Evolutionary conservation across 2,113 vertebrate genomes (phyloP), one percentile per base, ranked within the genome.

Genomic region (Irena cyanogastra): DNA sequence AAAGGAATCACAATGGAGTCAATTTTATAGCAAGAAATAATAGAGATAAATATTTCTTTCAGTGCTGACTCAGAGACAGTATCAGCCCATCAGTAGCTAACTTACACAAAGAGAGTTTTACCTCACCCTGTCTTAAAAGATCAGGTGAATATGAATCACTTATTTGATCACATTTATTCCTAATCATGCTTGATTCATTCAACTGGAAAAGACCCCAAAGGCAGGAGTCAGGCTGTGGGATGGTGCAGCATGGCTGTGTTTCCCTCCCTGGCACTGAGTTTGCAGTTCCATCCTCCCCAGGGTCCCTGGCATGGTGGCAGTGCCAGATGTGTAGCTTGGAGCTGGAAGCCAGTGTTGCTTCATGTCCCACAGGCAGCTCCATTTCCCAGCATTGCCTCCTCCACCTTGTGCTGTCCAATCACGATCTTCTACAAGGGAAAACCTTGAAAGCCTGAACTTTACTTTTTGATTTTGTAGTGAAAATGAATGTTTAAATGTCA

Each of bases 371-470:
- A 3, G 24, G 44, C 49, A 79, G 23, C 19, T 93, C 33, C 17
- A 7, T 42, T 35, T 41, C 63, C 24, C 1, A 1, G 20, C 45
- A 35, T 5, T 6, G 9, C 33, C 2, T 0, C 1, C 0, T 56
- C 23, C 39, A 27, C 33, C 64, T 52, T 4, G 3, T 41, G n/a
- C 27, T 3, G 1, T 13, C 5, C 2, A 89, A 16, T 7, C 5
- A 1, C 15, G 35, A 14, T 68, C 35, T 22, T 78, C 44, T 39
- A 0, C 0, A 0, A 6, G 10, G 8, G 6, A 66, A 66, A 4
- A 39, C 37, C 24, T 37, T 21, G 44, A 79, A 78, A 84, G 7
- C 10, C 49, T 60, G 31, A 49, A 66, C 9, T 75, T 91, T 47
- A 63, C 6, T 27, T 70, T 75, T 41, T 56, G 17, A 37, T 87